A percentile compares a stretch with the other conserved stretches of the same genome.
phyloP scores from a whole-genome alignment of 2,113 vertebrate species.

The Festucalex cinctus region DNA sequence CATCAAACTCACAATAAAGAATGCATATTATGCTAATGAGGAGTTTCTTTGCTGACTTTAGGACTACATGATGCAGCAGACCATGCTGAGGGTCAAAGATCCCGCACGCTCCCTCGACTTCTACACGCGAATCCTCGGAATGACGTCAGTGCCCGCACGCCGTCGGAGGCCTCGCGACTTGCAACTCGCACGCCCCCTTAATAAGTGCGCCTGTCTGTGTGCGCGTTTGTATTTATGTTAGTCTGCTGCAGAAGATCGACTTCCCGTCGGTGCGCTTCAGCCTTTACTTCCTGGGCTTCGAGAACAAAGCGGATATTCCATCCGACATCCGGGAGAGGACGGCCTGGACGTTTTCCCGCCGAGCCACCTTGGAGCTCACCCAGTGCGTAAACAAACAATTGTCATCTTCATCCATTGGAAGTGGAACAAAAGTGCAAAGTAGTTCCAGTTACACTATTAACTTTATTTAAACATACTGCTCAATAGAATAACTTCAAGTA shows the following conservation, averaged over 20 bases:
- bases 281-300: conserved; percentile 93
- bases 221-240: not conserved
- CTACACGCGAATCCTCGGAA: conserved; percentile 4
- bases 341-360: conserved; percentile 88
- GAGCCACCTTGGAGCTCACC: conserved; percentile 91
- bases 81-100: conserved; percentile 13
- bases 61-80: conserved; percentile 13
- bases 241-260: conserved; percentile 58
- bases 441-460: too few relatives aligned
- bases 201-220: not conserved
- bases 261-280: conserved; percentile 93
- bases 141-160: not conserved
- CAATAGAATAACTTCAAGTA: too few relatives aligned
- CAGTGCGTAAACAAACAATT: conserved; percentile 53
- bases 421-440: too few relatives aligned
- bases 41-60: not conserved
- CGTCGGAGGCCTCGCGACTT: not conserved
- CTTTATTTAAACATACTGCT: too few relatives aligned
- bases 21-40: not conserved
- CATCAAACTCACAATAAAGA: too few relatives aligned
- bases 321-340: conserved; percentile 76
- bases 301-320: conserved; percentile 92
- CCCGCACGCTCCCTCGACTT: conserved; percentile 9
- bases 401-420: too few relatives aligned
- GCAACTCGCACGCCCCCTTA: not conserved